Evolutionary conservation across 1,140 invertebrate genomes (phyloP).

Genomic region (Tribolium castaneum): DNA sequence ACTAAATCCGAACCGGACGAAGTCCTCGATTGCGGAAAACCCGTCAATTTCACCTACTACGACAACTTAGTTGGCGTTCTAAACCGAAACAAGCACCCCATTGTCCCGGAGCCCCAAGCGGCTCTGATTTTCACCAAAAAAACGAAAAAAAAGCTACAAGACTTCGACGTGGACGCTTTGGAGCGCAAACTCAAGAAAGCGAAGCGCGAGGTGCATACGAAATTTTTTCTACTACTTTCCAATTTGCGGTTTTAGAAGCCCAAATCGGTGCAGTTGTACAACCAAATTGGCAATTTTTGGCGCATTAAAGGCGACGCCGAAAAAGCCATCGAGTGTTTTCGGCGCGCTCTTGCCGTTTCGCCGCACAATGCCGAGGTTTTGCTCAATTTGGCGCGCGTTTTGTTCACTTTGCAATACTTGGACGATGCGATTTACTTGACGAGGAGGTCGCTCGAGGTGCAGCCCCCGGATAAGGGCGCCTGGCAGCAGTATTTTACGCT

Average conservation of each 20-base stretch:
- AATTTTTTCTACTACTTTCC: conserved; percentile 50
- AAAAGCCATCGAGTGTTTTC: conserved; percentile 88
- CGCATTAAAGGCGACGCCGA: conserved; percentile 86
- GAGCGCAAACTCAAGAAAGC: conserved; percentile 83
- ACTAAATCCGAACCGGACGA: conserved; percentile 64
- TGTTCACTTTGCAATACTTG: conserved; percentile 87
- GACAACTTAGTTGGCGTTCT: conserved; percentile 87
- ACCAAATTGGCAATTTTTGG: conserved; percentile 91
- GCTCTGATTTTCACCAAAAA: conserved; percentile 84
- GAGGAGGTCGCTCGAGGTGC: conserved; percentile 72
- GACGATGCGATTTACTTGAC: conserved; percentile 90
- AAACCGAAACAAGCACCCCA: conserved; percentile 73
- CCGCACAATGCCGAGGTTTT: conserved; percentile 89
- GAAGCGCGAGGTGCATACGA: conserved; percentile 74
- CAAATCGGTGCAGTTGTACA: conserved; percentile 86
- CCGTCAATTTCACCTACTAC: conserved; percentile 89
- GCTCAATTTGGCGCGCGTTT: conserved; percentile 84
- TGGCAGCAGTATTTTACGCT: conserved; percentile 93
- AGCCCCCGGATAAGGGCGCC: conserved; percentile 83
- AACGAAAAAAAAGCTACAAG: conserved; percentile 70
- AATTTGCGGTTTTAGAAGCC: conserved; percentile 71
- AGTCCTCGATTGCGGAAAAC: conserved; percentile 85
- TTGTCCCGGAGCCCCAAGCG: conserved; percentile 72
- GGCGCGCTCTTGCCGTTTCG: conserved; percentile 83
- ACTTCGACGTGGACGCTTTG: conserved; percentile 82